phyloP scores from a whole-genome alignment of 2,113 vertebrate species.

The Stercorarius parasiticus region DNA sequence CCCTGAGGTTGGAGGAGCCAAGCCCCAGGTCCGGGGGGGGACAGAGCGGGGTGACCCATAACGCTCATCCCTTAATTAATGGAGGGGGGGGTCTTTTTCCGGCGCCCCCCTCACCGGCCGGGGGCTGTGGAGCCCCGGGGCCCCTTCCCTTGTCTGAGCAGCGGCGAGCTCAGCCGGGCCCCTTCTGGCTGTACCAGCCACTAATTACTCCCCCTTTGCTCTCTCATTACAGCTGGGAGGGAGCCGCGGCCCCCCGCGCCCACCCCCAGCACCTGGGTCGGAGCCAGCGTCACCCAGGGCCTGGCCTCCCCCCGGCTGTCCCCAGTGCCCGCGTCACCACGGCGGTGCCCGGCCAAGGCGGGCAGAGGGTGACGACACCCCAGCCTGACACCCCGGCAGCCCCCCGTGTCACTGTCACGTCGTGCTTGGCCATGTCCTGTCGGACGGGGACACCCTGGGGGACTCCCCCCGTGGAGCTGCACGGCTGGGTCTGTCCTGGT shows the following conservation, averaged over 20 bases:
- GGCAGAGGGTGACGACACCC: background rate
- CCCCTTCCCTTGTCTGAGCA: background rate
- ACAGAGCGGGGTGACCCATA: rapidly evolving
- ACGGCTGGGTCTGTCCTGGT: background rate
- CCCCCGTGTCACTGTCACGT: background rate
- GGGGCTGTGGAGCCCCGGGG: background rate
- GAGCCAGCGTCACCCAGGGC: background rate
- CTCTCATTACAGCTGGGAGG: background rate
- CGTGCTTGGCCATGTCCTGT: rapidly evolving
- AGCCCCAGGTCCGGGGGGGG: background rate
- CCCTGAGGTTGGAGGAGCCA: background rate
- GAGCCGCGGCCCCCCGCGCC: background rate
- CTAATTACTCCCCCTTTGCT: background rate
- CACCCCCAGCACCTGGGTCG: background rate
- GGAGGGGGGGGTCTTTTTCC: background rate
- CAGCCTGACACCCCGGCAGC: rapidly evolving
- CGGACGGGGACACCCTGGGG: background rate
- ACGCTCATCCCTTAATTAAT: background rate
- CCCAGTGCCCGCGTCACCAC: background rate
- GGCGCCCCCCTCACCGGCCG: rapidly evolving
- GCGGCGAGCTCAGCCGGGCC: background rate
- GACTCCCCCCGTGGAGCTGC: rapidly evolving
- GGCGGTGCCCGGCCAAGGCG: background rate
- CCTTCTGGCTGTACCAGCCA: background rate
- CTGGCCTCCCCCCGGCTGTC: background rate